Conservation (phyloP, 2,797 vertebrate genomes). For the Lophotriccus pileatus region DNA sequence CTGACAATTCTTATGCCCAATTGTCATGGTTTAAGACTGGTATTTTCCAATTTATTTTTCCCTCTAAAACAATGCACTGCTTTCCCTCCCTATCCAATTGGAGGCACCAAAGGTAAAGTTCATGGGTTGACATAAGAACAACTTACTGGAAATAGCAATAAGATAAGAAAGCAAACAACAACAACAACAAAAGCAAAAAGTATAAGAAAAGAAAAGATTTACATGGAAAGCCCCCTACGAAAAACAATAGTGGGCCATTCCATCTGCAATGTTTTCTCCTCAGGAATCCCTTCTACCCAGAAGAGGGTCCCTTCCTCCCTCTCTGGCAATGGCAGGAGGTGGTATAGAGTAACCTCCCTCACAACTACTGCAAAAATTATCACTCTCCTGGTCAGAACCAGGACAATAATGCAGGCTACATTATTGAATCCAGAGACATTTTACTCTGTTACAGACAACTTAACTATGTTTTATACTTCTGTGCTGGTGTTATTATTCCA, state of each 20-base stretch:
- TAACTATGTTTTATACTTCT: not conserved
- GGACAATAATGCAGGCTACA: not conserved
- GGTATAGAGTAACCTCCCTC: not conserved
- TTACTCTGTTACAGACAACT: not conserved
- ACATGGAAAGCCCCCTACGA: not conserved
- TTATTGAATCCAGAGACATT: not conserved
- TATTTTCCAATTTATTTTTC: not conserved
- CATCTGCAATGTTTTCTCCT: accelerated
- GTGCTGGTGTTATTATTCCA: not conserved
- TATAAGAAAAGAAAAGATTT: not conserved
- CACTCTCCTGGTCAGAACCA: not conserved
- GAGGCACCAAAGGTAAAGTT: not conserved
- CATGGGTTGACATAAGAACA: not conserved
- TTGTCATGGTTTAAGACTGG: not conserved
- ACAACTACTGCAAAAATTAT: not conserved
- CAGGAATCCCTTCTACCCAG: not conserved
- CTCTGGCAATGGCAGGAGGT: not conserved
- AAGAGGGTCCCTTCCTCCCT: not conserved
- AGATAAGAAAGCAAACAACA: not conserved
- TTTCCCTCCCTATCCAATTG: too few species aligned
- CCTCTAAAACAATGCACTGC: not conserved
- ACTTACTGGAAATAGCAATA: not conserved
- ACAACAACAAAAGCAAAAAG: not conserved
- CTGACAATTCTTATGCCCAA: not conserved
- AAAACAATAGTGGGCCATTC: not conserved